Evolutionary conservation across 2,797 vertebrate species (phyloP), one percentile per base, ranked within the genome.

Genomic region (Toxotes lorentzi): DNA sequence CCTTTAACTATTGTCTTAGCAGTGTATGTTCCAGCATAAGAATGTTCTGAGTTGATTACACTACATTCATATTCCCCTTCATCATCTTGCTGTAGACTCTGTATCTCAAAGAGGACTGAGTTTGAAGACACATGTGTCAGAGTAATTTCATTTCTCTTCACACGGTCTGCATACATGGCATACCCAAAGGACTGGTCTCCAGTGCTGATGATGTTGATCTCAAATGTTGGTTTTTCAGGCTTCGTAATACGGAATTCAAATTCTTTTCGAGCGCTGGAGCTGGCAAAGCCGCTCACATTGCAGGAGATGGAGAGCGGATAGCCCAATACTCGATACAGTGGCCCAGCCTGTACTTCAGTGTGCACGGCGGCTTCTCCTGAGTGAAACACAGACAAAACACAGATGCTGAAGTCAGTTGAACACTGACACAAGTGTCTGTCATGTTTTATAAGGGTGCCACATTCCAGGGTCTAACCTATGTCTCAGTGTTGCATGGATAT

Each of bases 301-400:
- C 96, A 96, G 82, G 85, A 89, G 63, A 96, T 92, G 71, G 83
- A 86, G 72, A 95, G 86, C 0, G 34, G 56, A 24, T 86, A 75
- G 56, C 89, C 94, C 19, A 82, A 83, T 12, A 92, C 89, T 0
- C 95, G 93, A 51, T 94, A 95, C 77, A 96, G 86, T 51, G 95
- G 95, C 11, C 96, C 95, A 1, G 81, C 16, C 64, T 92, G 93
- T 4, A 70, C 76, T 19, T 93, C 80, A 4, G 94, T 95, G 1
- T 72, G 72, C 60, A 94, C 91, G 10, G 0, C 12, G 72, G 93
- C 92, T 4, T 88, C 82, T 82, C 93, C 94, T 95, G 89, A 58
- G 65, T 35, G 47, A 50, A 70, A 34, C 13, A 77, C 45, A 85
- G 34, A 84, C 21, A 79, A 61, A 63, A 68, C 47, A 23, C 35